These are phyloP conservation scores for Bucco capensis DNA, from an alignment of 2,113 vertebrate genomes.

Conservation along the genomic window DNA sequence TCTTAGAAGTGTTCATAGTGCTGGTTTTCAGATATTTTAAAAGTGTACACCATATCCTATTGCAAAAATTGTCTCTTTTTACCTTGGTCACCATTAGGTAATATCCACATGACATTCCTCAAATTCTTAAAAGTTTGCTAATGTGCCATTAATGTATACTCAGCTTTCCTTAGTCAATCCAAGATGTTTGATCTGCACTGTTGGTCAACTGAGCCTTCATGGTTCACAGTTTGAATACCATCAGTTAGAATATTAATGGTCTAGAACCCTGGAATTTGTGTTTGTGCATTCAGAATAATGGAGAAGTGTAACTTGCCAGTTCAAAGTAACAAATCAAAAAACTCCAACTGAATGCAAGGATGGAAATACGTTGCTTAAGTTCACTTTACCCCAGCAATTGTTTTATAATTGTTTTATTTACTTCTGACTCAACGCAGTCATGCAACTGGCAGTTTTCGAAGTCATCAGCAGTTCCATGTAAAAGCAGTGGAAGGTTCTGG, in stretches of 20 bases:
- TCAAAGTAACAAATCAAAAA: neutral
- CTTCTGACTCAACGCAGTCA: neutral
- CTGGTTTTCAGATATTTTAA: neutral
- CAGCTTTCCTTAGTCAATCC: neutral
- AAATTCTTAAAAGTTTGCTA: neutral
- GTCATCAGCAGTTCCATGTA: neutral
- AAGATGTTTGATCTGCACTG: neutral
- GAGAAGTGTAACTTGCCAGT: neutral
- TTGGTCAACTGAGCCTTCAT: neutral
- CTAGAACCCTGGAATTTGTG: neutral
- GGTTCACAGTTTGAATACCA: neutral
- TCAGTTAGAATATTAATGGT: conserved; percentile 27
- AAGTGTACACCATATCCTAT: neutral
- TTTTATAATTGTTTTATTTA: neutral
- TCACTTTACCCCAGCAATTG: neutral
- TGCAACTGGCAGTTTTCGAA: neutral
- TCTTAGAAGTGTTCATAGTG: neutral
- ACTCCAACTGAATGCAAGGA: neutral
- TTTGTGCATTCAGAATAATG: neutral
- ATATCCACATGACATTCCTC: neutral
- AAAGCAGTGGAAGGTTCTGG: neutral
- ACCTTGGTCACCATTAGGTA: neutral
- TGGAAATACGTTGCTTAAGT: neutral
- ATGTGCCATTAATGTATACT: neutral
- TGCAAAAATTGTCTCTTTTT: neutral